These are phyloP conservation scores for Pseudomyrmex gracilis DNA, from an alignment of 1,140 invertebrate species.

Conservation along the genomic window DNA sequence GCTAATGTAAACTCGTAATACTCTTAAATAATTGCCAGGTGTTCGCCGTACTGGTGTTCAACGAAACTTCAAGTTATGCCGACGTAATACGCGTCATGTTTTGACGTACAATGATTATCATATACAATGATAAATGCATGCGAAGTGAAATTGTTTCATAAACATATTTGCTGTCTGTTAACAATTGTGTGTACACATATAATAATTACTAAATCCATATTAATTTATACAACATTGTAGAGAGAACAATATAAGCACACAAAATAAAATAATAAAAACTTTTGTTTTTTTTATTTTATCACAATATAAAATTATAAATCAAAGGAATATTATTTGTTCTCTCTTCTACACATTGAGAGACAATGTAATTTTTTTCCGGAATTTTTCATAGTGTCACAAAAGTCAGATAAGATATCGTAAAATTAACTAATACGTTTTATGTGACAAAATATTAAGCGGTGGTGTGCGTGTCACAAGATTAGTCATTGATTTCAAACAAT, in stretches of 20 bases:
- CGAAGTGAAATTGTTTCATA: background rate
- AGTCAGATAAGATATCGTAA: too few species aligned
- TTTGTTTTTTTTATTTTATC: too few species aligned
- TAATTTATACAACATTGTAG: background rate
- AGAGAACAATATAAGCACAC: too few species aligned
- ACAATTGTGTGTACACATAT: too few species aligned
- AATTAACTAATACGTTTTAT: constrained; percentile 1
- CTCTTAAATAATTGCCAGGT: constrained; percentile 68
- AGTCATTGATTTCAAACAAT: constrained; percentile 56
- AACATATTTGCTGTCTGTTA: too few species aligned
- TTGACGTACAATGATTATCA: background rate
- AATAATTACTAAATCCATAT: background rate
- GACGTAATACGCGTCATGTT: constrained; percentile 2
- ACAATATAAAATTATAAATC: too few species aligned
- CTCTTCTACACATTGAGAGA: too few species aligned
- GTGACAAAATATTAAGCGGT: constrained; percentile 18
- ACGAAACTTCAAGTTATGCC: constrained; percentile 33
- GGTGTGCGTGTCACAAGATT: constrained; percentile 43
- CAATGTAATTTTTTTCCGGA: too few species aligned
- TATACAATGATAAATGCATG: background rate
- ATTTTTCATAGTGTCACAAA: too few species aligned
- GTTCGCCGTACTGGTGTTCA: constrained; percentile 54
- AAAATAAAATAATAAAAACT: too few species aligned
- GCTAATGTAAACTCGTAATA: constrained; percentile 53
- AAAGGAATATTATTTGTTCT: too few species aligned